Conservation (phyloP, 2,113 vertebrate genomes). For the Lepus europaeus region DNA sequence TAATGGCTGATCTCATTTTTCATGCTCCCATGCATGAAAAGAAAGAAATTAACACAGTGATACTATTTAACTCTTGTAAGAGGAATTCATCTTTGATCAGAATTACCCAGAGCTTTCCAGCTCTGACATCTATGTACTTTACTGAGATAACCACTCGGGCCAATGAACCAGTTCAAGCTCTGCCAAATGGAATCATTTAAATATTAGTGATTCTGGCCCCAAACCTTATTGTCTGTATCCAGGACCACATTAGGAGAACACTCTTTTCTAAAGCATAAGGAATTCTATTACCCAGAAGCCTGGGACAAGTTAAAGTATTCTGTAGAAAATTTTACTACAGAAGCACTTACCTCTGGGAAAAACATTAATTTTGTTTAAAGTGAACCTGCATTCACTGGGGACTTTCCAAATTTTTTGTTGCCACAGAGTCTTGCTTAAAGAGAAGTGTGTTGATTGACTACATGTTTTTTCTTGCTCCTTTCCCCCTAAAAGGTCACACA, state of each 20-base stretch:
- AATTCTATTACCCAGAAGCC: conserved; percentile 66
- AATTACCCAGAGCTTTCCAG: conserved; percentile 31
- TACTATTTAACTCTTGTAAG: conserved; percentile 72
- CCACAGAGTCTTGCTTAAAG: conserved; percentile 59
- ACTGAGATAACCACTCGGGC: conserved; percentile 48
- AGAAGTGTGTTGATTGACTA: conserved; percentile 50
- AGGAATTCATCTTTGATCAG: conserved; percentile 64
- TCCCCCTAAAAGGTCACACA: not conserved
- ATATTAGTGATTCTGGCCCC: conserved; percentile 57
- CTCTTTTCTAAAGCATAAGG: conserved; percentile 63
- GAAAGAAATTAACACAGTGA: conserved; percentile 72
- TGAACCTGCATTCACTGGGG: conserved; percentile 42
- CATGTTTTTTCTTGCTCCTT: not conserved
- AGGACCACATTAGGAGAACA: conserved; percentile 16
- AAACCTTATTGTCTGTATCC: conserved; percentile 53
- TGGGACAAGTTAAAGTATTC: conserved; percentile 69
- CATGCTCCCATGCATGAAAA: conserved; percentile 72
- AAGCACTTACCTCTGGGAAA: conserved; percentile 66
- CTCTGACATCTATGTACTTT: conserved; percentile 44
- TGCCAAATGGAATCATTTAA: conserved; percentile 61
- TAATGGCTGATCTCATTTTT: conserved; percentile 76
- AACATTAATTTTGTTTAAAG: conserved; percentile 77
- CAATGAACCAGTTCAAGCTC: conserved; percentile 39
- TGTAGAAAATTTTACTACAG: conserved; percentile 63
- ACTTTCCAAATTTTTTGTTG: conserved; percentile 24